Base-by-base conservation (phyloP, 2,888 invertebrate genomes). In the Mimumesa dahlbomi region DNA sequence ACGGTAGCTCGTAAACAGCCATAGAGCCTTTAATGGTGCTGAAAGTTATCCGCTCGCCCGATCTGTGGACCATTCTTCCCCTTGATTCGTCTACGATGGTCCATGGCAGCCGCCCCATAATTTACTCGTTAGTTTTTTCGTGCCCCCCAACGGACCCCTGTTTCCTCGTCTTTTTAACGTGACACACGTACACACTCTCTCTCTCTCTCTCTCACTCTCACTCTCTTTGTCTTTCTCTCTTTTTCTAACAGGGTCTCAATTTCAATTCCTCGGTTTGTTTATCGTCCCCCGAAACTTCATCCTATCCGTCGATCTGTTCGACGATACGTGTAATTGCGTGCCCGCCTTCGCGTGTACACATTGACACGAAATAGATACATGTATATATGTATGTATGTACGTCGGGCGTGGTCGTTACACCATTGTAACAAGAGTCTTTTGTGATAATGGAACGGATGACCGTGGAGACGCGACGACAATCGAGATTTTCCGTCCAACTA, bases 91-190 rank as follows among this genome's bases (percentile, higher is more conserved):
- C 69, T 76, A 76, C 76, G 82, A 77, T 72, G 73, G 77, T 79
- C 49, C 81, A 76, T n/a, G 82, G 79, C 82, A 81, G 79, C 85
- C 84, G 80, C 87, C 85, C 88, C 82, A 84, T 87, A 88, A 88
- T 88, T 88, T 87, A 84, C 87, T 88, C 85, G 88, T 88, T 88
- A 88, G 84, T 74, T 77, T 67, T n/a, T 57, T 79, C 65, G 67
- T 67, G 62, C 65, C 62, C 59, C 42, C 56, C n/a, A n/a, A 46
- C 63, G 38, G 62, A 52, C 16, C n/a, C 14, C 54, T 56, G 53
- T 46, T 69, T 34, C 14, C 31, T 54, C 42, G 13, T 53, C 48
- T 22, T 13, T 42, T 43, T 25, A 19, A 11, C 14, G 21, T 22
- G 16, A 18, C 13, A 9, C 25, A 22, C 53, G 34, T 29, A 16